Conservation (phyloP, 23 tunicate species). For the Phallusia fumigata region DNA sequence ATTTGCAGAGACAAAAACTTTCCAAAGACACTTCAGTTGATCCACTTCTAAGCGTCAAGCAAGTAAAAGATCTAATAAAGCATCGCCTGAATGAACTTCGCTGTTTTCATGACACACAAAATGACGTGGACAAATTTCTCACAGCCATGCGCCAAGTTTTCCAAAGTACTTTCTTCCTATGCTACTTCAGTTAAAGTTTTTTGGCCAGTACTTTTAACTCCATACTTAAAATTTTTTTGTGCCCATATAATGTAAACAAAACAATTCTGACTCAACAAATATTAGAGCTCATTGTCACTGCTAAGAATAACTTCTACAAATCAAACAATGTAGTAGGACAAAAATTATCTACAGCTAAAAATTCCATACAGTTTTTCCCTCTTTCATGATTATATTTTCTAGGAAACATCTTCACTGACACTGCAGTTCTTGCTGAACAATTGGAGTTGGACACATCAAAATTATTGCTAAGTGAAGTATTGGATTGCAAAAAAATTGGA, state of each 20-base stretch:
- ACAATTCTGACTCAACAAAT: too few species aligned
- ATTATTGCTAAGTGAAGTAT: neutral
- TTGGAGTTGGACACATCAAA: neutral
- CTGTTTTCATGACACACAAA: neutral
- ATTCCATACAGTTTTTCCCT: too few species aligned
- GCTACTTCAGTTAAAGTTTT: too few species aligned
- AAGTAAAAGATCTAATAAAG: neutral
- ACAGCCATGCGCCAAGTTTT: neutral
- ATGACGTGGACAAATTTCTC: neutral
- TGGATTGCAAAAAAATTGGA: neutral
- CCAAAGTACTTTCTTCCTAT: too few species aligned
- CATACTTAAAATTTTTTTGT: too few species aligned
- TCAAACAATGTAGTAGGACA: too few species aligned
- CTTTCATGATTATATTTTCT: neutral
- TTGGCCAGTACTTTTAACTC: too few species aligned
- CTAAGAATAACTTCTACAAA: too few species aligned
- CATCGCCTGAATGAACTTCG: neutral
- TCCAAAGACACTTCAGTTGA: neutral
- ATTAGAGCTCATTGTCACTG: too few species aligned
- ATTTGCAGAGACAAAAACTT: too few species aligned
- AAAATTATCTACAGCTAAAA: too few species aligned
- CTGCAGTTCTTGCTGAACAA: neutral
- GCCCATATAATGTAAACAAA: too few species aligned
- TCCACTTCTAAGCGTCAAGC: neutral
- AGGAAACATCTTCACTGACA: neutral